Evolutionary conservation across 2,888 invertebrate genomes (phyloP), one percentile per base, ranked within the genome.

Genomic region (Heliothis peltigera): DNA sequence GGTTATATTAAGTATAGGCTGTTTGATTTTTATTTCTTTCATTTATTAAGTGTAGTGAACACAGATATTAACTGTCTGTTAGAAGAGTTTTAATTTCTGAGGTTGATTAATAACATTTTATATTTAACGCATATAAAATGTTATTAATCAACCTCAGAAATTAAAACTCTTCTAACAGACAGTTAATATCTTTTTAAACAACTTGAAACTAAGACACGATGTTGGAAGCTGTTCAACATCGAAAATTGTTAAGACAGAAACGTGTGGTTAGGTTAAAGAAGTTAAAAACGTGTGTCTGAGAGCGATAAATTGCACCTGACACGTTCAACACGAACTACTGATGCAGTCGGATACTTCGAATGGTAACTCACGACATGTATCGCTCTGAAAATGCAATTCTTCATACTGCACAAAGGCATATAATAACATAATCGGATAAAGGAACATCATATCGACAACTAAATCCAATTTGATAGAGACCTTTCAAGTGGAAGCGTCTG

Each of bases 291-390:
- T 71, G 62, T 75, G 56, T 60, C 22, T 44, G 32, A 22, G 15
- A 57, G 48, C 46, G 21, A 53, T 69, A 69, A 62, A 56, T 62
- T 69, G 17, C 44, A 57, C 21, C 56, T 57, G 75, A 35, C 75
- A 75, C 49, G 70, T 57, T 28, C 22, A 28, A 63, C 72, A 76
- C 61, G 72, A 76, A 71, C 19, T 58, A 71, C 65, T 52, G 61
- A 71, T 61, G 57, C 47, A 57, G 42, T 39, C 43, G 65, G 71
- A 65, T 65, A 58, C 47, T 53, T 60, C 25, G 56, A 70, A 56
- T 54, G 60, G 56, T 53, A 71, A 70, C 54, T 71, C 65, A 65
- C 76, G 60, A 54, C 54, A 21, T 46, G 51, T 49, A 49, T 47
- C 17, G 51, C 22, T 47, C 47, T 52, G 51, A 47, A 65, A 59